Percentiles rank a stretch among this genome's conserved stretches.
These are phyloP conservation scores for Brachypterus glaber DNA, from an alignment of 2,888 invertebrate genomes.

Conservation along the genomic window DNA sequence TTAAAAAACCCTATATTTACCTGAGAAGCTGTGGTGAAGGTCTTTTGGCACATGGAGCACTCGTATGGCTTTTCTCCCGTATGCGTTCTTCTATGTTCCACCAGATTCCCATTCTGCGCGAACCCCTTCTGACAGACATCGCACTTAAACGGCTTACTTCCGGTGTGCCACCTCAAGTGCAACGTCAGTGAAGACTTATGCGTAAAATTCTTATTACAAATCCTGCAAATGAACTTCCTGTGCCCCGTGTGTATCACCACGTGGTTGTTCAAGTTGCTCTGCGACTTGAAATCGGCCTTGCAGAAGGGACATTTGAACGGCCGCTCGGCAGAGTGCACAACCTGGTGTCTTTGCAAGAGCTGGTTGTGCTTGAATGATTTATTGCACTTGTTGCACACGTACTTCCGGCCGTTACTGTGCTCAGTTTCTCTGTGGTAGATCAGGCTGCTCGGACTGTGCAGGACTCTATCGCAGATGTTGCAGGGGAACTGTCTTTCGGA, in stretches of 20 bases:
- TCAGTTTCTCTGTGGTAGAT: slow-evolving; percentile 63
- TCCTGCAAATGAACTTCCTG: slow-evolving; percentile 47
- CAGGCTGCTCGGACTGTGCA: slow-evolving; percentile 64
- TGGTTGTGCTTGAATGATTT: slow-evolving; percentile 68
- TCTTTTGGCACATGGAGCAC: slow-evolving; percentile 56
- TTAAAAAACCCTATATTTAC: no score
- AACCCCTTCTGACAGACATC: slow-evolving; percentile 62
- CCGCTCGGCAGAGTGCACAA: slow-evolving; percentile 63
- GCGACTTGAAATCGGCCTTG: slow-evolving; percentile 57
- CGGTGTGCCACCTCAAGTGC: slow-evolving; percentile 63
- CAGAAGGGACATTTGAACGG: slow-evolving; percentile 54
- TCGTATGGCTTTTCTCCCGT: slow-evolving; percentile 67
- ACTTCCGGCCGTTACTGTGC: slow-evolving; percentile 41
- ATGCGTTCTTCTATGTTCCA: slow-evolving; percentile 68
- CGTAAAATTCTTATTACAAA: slow-evolving; percentile 64
- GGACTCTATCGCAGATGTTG: slow-evolving; percentile 41
- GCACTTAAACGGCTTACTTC: slow-evolving; percentile 60
- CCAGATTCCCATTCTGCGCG: slow-evolving; percentile 68
- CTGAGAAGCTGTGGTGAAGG: slow-evolving; percentile 66
- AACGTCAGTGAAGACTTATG: slow-evolving; percentile 69
- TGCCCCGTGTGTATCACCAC: slow-evolving; percentile 61
- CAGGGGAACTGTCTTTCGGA: slow-evolving; percentile 47
- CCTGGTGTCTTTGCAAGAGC: slow-evolving; percentile 64
- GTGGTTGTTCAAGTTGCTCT: slow-evolving; percentile 63
- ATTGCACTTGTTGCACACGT: slow-evolving; percentile 65